Percentiles rank a stretch among this genome's conserved stretches.
Evolutionary conservation across 2,113 vertebrate species (phyloP).

Genomic region (Gymnobelideus leadbeateri): DNA sequence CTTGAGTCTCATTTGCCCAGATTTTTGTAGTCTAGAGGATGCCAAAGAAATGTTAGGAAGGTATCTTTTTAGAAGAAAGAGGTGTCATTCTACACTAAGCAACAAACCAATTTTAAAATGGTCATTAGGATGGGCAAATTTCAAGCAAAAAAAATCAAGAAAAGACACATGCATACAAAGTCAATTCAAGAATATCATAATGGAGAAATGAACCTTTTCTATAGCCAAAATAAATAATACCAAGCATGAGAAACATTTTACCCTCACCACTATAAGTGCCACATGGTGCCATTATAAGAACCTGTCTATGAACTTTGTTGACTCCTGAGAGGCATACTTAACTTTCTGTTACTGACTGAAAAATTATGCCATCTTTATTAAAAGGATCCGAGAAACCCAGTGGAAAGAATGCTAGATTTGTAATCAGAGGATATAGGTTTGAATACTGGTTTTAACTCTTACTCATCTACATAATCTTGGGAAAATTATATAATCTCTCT

Average conservation of each 20-base stretch:
- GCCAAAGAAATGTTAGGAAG: slow-evolving; percentile 80
- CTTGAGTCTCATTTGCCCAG: slow-evolving; percentile 66
- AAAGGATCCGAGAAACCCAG: not conserved
- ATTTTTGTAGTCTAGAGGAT: slow-evolving; percentile 78
- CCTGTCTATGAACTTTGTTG: not conserved
- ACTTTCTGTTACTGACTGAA: not conserved
- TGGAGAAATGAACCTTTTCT: not conserved
- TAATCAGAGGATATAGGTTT: not conserved
- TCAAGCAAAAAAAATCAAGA: slow-evolving; percentile 30
- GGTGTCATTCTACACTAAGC: slow-evolving; percentile 81
- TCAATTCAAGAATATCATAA: slow-evolving; percentile 69
- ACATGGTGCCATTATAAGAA: slow-evolving; percentile 72
- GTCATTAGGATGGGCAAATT: not conserved
- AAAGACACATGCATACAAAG: slow-evolving; percentile 59
- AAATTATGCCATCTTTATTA: slow-evolving; percentile 48
- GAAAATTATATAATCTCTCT: not conserved
- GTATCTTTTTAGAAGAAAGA: slow-evolving; percentile 83
- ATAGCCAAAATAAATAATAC: not conserved
- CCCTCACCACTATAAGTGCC: slow-evolving; percentile 74
- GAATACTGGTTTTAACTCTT: not conserved
- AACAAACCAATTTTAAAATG: slow-evolving; percentile 75
- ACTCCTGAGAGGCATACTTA: not conserved
- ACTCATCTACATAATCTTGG: no score
- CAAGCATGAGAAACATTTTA: slow-evolving; percentile 71
- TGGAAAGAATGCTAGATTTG: not conserved